A percentile compares a stretch with the other conserved stretches of the same genome.
These are phyloP conservation scores for Fulica atra DNA, from an alignment of 2,113 vertebrate species.

Conservation along the genomic window DNA sequence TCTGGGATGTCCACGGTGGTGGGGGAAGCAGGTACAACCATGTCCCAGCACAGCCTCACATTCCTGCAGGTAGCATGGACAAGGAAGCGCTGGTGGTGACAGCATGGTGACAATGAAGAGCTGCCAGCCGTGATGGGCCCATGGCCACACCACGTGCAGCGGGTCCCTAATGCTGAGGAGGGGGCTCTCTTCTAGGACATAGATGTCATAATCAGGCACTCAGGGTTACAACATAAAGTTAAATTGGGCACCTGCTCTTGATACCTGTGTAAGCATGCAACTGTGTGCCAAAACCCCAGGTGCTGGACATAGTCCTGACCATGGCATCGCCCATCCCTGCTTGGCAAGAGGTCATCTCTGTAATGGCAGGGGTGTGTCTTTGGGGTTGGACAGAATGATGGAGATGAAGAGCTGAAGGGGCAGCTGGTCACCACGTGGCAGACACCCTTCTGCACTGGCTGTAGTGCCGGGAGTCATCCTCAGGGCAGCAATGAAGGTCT, in stretches of 20 bases:
- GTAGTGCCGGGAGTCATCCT: not conserved
- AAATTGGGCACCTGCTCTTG: not conserved
- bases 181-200: not conserved
- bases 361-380: not conserved
- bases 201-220: not conserved
- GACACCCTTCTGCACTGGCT: accelerated
- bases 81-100: not conserved
- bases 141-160: accelerated
- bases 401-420: not conserved
- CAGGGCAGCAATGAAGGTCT: accelerated
- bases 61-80: not conserved
- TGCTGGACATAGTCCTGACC: not conserved
- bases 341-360: not conserved
- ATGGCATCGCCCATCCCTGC: not conserved
- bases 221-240: not conserved
- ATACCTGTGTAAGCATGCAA: not conserved
- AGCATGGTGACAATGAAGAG: accelerated
- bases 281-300: not conserved
- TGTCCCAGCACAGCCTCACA: accelerated
- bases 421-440: accelerated
- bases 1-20: not conserved
- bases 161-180: not conserved
- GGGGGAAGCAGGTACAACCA: accelerated
- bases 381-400: accelerated
- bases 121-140: not conserved